These are phyloP conservation scores for Pangasius macronema DNA, from an alignment of 2,797 vertebrate species.

Conservation along the genomic window DNA sequence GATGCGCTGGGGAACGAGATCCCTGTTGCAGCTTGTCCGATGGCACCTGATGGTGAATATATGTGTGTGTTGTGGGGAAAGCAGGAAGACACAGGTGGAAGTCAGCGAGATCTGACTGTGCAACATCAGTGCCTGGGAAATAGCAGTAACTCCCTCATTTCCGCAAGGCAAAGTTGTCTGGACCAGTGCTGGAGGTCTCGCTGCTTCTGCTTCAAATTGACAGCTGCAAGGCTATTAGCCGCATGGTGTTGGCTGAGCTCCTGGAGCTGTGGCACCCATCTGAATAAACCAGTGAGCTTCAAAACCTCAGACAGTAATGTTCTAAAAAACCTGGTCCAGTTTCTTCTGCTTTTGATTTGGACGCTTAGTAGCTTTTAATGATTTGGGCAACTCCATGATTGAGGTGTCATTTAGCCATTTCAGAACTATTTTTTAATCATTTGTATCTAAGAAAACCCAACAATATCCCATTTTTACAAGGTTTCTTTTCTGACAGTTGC, in stretches of 20 bases:
- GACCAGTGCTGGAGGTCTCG: constrained; percentile 25
- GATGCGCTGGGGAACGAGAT: constrained; percentile 45
- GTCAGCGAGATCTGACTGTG: constrained; percentile 20
- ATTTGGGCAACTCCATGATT: background rate
- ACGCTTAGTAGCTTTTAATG: background rate
- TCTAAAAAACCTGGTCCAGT: background rate
- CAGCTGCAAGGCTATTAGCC: constrained; percentile 26
- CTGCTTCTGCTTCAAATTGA: constrained; percentile 25
- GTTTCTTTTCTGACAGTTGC: background rate
- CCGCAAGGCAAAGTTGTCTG: constrained; percentile 26
- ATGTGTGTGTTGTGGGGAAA: constrained; percentile 28
- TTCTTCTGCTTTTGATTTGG: background rate
- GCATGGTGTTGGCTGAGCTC: constrained; percentile 18
- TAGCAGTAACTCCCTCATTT: constrained; percentile 29
- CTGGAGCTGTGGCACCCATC: constrained; percentile 9
- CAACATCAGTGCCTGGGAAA: constrained; percentile 56
- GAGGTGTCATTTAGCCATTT: background rate
- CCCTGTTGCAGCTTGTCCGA: background rate
- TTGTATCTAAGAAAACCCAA: background rate
- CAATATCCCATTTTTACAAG: background rate
- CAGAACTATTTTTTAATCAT: background rate
- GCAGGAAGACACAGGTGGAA: constrained; percentile 18
- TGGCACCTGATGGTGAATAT: constrained; percentile 32
- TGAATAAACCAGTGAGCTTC: constrained; percentile 19
- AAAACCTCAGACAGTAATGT: background rate